These are phyloP conservation scores for Podarcis cretensis DNA, from an alignment of 2,113 vertebrate genomes.

Conservation along the genomic window DNA sequence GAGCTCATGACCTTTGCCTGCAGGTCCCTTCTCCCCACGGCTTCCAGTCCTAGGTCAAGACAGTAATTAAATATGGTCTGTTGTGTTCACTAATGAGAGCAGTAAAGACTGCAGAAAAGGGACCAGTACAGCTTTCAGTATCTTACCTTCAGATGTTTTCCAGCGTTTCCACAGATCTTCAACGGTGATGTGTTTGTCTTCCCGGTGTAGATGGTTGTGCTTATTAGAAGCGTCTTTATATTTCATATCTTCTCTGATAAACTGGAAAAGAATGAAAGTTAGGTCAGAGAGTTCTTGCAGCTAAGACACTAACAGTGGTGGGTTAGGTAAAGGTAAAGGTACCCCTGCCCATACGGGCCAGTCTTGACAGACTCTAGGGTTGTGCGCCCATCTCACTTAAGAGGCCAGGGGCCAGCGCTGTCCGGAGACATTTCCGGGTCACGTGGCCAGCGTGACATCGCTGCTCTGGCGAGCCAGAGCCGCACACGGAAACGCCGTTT, in stretches of 20 bases:
- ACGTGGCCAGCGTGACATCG: no score
- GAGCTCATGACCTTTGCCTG: not conserved
- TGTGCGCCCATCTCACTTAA: no score
- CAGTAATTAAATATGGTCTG: not conserved
- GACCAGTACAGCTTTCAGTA: not conserved
- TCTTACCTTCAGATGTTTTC: slow-evolving; percentile 94
- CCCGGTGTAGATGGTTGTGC: slow-evolving; percentile 94
- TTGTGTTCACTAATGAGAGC: not conserved
- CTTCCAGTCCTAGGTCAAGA: not conserved
- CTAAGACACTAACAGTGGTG: not conserved
- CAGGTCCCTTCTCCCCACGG: not conserved
- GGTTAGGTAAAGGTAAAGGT: no score
- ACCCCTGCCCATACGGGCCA: no score
- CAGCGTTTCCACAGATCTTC: slow-evolving; percentile 97
- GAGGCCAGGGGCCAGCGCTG: no score
- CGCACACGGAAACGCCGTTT: no score
- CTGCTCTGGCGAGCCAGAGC: no score
- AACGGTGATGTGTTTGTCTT: slow-evolving; percentile 98
- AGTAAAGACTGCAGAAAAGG: not conserved
- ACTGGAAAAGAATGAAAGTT: slow-evolving; percentile 76
- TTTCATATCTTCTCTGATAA: slow-evolving; percentile 98
- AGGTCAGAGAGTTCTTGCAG: slow-evolving; percentile 9
- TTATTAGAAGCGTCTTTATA: slow-evolving; percentile 94
- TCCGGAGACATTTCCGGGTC: no score
- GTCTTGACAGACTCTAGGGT: no score